A percentile compares a stretch with the other conserved stretches of the same genome.
Conservation (phyloP, 2,113 vertebrate species). For the Pseudopipra pipra region DNA sequence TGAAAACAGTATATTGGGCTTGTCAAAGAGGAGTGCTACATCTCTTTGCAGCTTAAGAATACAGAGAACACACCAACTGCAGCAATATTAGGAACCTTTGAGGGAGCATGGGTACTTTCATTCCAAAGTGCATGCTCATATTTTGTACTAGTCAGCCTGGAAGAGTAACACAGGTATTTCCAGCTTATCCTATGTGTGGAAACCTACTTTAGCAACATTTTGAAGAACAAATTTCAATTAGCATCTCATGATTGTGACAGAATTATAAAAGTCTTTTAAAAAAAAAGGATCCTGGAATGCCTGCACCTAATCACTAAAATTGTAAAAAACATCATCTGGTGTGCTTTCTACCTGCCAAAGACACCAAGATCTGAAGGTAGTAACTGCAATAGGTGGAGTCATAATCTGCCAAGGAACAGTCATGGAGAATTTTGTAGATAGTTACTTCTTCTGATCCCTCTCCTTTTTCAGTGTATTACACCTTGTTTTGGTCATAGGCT, state of each 20-base stretch:
- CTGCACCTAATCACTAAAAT: neutral
- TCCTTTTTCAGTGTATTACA: conserved; percentile 8
- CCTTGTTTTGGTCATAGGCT: conserved; percentile 3
- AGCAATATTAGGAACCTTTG: neutral
- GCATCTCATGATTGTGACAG: neutral
- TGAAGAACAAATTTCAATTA: neutral
- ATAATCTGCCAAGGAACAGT: neutral
- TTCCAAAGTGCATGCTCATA: neutral
- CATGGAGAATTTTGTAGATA: conserved; percentile 13
- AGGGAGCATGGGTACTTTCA: neutral
- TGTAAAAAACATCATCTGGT: neutral
- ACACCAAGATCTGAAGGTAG: neutral
- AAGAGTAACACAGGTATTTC: neutral
- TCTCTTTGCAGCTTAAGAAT: neutral
- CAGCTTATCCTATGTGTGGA: neutral
- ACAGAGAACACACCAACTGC: neutral
- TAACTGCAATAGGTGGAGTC: neutral
- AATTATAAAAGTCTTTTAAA: neutral
- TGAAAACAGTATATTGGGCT: neutral
- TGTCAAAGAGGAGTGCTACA: neutral
- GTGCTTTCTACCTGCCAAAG: neutral
- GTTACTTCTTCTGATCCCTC: neutral
- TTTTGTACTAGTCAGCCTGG: neutral
- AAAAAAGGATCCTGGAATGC: neutral
- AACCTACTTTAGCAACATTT: neutral